Percentiles rank a stretch among this genome's conserved stretches.
phyloP scores from a whole-genome alignment of 2,113 vertebrate species.

The Gymnorhina tibicen region DNA sequence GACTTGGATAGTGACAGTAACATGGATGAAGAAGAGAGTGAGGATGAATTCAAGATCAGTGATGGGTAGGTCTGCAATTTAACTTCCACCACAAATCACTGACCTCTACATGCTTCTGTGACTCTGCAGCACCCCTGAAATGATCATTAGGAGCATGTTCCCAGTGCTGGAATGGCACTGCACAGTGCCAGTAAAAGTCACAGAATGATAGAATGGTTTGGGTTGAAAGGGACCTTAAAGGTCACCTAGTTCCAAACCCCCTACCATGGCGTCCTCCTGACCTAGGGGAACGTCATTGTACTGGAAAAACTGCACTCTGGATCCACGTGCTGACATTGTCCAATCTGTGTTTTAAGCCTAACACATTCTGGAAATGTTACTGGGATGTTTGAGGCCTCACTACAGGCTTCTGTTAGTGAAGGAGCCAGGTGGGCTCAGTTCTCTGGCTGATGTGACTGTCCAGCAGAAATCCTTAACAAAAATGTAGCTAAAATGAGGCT shows the following conservation, averaged over 20 bases:
- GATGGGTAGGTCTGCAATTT: constrained; percentile 79
- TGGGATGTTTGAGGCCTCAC: neutral
- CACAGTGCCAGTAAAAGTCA: neutral
- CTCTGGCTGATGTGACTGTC: neutral
- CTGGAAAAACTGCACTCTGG: neutral
- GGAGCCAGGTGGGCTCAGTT: neutral
- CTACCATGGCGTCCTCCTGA: neutral
- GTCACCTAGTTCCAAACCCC: neutral
- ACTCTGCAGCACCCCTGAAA: neutral
- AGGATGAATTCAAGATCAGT: constrained; percentile 95
- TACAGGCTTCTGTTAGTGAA: neutral
- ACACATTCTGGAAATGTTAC: neutral
- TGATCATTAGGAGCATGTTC: neutral
- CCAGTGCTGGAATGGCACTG: neutral
- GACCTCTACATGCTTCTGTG: neutral
- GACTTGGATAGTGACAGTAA: constrained; percentile 97
- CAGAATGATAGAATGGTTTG: neutral
- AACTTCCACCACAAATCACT: neutral
- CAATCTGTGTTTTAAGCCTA: neutral
- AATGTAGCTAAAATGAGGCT: neutral
- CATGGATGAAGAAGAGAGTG: constrained; percentile 91
- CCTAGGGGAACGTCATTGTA: fast-evolving
- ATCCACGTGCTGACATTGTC: neutral
- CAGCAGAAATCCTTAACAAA: neutral
- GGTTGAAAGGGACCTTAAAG: neutral